A percentile compares a stretch with the other conserved stretches of the same genome.
These are phyloP conservation scores for Scopus umbretta DNA, from an alignment of 2,113 vertebrate species.

Conservation along the genomic window DNA sequence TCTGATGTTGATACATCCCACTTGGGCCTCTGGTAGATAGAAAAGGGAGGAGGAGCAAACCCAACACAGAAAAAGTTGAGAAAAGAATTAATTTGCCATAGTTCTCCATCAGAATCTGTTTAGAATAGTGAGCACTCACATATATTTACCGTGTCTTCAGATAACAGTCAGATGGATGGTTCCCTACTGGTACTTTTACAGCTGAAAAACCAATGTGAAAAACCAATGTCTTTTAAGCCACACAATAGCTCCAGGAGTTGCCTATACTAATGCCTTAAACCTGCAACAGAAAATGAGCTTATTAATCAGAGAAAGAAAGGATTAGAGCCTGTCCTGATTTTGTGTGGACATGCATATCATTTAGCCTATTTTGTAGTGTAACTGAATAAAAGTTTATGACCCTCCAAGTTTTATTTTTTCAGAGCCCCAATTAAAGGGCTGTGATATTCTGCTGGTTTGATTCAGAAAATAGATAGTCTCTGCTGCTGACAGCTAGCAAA, in stretches of 20 bases:
- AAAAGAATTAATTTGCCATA: not conserved
- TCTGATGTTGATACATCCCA: not conserved
- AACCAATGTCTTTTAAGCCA: not conserved
- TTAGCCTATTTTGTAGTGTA: not conserved
- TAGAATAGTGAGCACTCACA: not conserved
- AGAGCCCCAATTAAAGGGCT: not conserved
- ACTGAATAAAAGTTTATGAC: not conserved
- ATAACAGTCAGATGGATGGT: not conserved
- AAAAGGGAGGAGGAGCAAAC: not conserved
- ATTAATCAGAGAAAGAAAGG: not conserved
- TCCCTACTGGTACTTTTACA: not conserved
- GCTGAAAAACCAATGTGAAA: not conserved
- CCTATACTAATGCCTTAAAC: not conserved
- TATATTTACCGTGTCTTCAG: not conserved
- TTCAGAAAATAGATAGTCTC: not conserved
- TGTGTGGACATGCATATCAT: not conserved
- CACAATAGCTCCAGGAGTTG: not conserved
- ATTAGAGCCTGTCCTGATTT: not conserved
- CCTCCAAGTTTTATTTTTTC: not conserved
- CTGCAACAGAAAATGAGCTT: not conserved
- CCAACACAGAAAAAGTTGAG: not conserved
- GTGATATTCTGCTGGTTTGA: not conserved
- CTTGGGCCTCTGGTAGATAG: not conserved
- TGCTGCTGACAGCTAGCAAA: constrained; percentile 24
- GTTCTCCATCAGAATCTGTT: not conserved